phyloP scores from a whole-genome alignment of 2,113 vertebrate species.

The Anoura caudifer region DNA sequence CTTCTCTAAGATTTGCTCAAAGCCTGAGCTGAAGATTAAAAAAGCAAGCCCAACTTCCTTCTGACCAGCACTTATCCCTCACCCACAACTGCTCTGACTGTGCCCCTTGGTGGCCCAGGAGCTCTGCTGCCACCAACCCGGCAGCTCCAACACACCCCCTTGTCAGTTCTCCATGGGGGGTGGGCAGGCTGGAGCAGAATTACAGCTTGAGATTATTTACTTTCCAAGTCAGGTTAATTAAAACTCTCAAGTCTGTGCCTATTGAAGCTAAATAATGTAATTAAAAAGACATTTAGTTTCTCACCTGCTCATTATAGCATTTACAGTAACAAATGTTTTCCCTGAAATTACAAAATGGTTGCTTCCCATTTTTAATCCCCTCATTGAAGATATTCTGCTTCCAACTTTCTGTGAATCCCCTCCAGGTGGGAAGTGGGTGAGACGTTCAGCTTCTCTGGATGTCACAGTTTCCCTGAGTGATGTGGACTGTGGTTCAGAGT shows the following conservation, averaged over 20 bases:
- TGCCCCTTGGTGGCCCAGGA: rapidly evolving
- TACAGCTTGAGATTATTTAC: slow-evolving; percentile 18
- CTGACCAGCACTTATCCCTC: background rate
- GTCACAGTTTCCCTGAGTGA: rapidly evolving
- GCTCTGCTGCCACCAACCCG: too few relatives aligned
- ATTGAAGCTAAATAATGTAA: slow-evolving; percentile 59
- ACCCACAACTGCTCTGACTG: too few relatives aligned
- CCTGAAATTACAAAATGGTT: slow-evolving; percentile 32
- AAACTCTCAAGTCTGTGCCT: background rate
- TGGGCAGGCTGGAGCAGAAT: background rate
- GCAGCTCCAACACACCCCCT: background rate
- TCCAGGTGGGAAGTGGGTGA: background rate
- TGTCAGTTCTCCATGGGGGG: background rate
- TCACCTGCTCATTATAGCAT: background rate
- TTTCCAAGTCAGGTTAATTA: slow-evolving; percentile 27
- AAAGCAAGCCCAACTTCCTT: background rate
- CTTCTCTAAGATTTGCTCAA: background rate
- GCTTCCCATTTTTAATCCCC: background rate
- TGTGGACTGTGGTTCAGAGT: rapidly evolving
- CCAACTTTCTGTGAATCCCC: background rate
- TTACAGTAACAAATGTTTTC: background rate
- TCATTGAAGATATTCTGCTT: background rate
- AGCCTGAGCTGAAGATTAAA: background rate
- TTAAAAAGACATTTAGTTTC: slow-evolving; percentile 57
- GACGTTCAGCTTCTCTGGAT: background rate